A percentile compares a stretch with the other conserved stretches of the same genome.
phyloP scores from a whole-genome alignment of 2,888 invertebrate genomes.

The Nomada fucata region DNA sequence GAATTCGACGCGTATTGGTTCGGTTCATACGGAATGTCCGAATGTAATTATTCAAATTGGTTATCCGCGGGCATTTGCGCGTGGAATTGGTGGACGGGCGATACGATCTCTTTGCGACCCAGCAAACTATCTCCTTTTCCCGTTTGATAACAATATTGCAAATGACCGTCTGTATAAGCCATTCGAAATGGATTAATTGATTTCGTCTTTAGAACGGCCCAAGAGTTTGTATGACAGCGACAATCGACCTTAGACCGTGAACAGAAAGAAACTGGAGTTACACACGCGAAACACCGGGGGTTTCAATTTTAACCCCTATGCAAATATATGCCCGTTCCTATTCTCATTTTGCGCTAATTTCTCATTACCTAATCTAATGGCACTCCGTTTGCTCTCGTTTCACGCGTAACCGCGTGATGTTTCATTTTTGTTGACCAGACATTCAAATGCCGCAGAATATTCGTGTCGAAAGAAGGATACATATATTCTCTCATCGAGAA shows the following conservation, averaged over 20 bases:
- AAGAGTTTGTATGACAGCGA: constrained; percentile 6
- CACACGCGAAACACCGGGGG: not conserved
- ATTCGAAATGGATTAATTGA: constrained; percentile 35
- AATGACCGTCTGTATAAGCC: constrained; percentile 23
- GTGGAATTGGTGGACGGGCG: constrained; percentile 40
- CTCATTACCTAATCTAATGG: not conserved
- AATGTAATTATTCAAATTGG: constrained; percentile 67
- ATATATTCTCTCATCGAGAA: too few relatives aligned
- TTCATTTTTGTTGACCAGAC: too few relatives aligned
- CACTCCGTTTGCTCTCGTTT: not conserved
- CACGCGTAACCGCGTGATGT: not conserved
- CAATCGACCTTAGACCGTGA: constrained; percentile 16
- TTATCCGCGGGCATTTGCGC: constrained; percentile 57
- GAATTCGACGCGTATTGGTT: constrained; percentile 51
- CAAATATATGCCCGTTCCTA: not conserved
- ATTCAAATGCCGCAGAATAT: too few relatives aligned
- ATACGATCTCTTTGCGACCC: constrained; percentile 39
- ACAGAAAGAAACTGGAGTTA: constrained; percentile 14
- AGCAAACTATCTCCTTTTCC: not conserved
- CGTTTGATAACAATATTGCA: constrained; percentile 7
- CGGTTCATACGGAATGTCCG: constrained; percentile 64
- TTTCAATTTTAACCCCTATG: constrained; percentile 24
- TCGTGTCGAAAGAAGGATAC: too few relatives aligned
- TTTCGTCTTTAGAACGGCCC: constrained; percentile 10
- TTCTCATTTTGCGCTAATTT: not conserved